Base-by-base conservation (phyloP, 2,888 invertebrate species). In the Lobophora halterata region DNA sequence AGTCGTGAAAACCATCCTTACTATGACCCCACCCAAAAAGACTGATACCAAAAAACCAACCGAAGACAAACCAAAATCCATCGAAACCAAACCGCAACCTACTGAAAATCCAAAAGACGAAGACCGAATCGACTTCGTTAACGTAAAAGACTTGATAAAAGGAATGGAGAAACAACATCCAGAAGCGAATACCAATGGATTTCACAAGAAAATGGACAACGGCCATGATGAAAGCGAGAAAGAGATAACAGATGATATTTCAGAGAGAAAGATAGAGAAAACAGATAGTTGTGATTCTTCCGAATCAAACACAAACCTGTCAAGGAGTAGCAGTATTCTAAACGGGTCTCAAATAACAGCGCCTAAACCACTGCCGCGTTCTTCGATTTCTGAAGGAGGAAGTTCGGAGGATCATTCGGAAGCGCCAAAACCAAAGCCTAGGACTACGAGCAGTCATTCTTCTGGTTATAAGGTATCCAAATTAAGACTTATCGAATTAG, bases 401-500 rank as follows among this genome's bases (percentile, higher is more conserved):
- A n/a, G n/a, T 0, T 71, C 85, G 1, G 65, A 71, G 5, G 90
- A 90, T 14, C 90, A 90, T 16, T 61, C 62, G 2, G 88, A 86
- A 51, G 75, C 74, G 0, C 80, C 87, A 0, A 85, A 85, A 37
- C 93, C 93, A 6, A 92, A 92, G 62, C 94, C 95, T 3, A 89
- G 95, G 71, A 94, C 94, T 6, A 90, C 90, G 0, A 79, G 90
- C 7, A 80, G 83, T 38, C 88, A 90, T 2, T 89, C 91, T 23
- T 90, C 93, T 52, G 92, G 94, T 72, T 95, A 95, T 71, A 95
- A 95, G 95, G 95, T 95, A 86, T 53, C n/a, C n/a, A n/a, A n/a
- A n/a, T n/a, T n/a, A n/a, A n/a, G n/a, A n/a, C n/a, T n/a, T n/a
- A n/a, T n/a, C n/a, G n/a, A n/a, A n/a, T n/a, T n/a, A n/a, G n/a